phyloP scores from a whole-genome alignment of 2,113 vertebrate species.

The Lucifuga dentata region DNA sequence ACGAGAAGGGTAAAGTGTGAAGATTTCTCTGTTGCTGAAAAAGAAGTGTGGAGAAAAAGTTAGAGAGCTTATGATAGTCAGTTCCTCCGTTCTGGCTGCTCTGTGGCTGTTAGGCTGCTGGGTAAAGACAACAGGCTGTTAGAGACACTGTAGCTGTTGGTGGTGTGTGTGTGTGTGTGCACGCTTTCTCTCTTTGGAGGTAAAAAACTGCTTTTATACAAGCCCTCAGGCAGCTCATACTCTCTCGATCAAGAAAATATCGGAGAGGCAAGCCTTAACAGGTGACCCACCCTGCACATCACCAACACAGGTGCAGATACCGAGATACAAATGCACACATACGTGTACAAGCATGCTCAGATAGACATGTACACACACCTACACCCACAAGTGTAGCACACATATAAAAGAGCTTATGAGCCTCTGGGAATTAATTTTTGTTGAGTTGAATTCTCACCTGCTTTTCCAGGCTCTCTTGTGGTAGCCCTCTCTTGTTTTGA shows the following conservation, averaged over 20 bases:
- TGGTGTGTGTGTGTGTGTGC: conserved; percentile 4
- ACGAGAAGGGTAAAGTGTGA: conserved; percentile 37
- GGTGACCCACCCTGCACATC: conserved; percentile 39
- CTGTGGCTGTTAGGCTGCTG: conserved; percentile 25
- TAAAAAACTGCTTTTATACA: conserved; percentile 60
- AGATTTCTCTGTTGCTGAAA: conserved; percentile 48
- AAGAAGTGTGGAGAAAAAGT: conserved; percentile 37
- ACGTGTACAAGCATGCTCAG: conserved; percentile 26
- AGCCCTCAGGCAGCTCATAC: conserved; percentile 56
- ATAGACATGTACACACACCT: conserved; percentile 36
- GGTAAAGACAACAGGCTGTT: conserved; percentile 54
- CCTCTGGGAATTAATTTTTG: not conserved
- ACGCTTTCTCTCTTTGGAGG: not conserved
- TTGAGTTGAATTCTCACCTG: conserved; percentile 88
- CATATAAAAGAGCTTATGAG: conserved; percentile 4
- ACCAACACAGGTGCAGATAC: conserved; percentile 49
- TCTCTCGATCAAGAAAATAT: conserved; percentile 71
- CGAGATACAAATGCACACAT: conserved; percentile 36
- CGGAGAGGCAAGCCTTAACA: conserved; percentile 69
- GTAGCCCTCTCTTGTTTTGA: conserved; percentile 88
- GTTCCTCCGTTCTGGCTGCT: conserved; percentile 29
- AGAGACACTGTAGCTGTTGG: conserved; percentile 27
- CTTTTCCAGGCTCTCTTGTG: conserved; percentile 90
- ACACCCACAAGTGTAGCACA: conserved; percentile 3
- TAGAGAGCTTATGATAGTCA: conserved; percentile 21